Base-by-base conservation (phyloP, 2,113 vertebrate species). In the Istiophorus platypterus region DNA sequence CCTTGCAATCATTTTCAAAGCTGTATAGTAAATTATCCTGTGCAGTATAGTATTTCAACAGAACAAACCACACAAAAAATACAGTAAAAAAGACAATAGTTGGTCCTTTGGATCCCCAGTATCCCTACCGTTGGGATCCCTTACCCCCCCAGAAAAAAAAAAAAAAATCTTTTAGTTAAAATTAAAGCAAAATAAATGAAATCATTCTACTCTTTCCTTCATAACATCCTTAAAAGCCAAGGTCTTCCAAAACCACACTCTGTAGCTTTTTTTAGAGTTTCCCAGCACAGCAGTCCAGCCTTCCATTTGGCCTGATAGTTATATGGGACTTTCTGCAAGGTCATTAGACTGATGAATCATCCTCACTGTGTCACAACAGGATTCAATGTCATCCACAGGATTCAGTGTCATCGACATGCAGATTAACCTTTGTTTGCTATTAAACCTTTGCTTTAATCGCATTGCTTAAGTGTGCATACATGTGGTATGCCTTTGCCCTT, bases 401-500 rank as follows among this genome's bases (percentile, higher is more conserved):
- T 31, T 63, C 31, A 49, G 65, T 52, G 87, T 93, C 92, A 92
- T 95, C 93, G 89, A 80, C 76, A 93, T 93, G 91, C 91, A 93
- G 92, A 94, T 90, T 93, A 73, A 73, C 82, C 78, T 86, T 56
- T 26, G 52, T 54, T 68, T 71, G 71, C n/a, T n/a, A n/a, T n/a
- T n/a, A n/a, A n/a, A n/a, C n/a, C n/a, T n/a, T n/a, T n/a, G n/a
- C 47, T 78, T 85, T 86, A 26, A 86, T 82, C 52, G 78, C 22
- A 24, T 76, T 2, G 58, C 58, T 75, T 66, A 54, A 71, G 39
- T 57, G 70, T 63, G 64, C 20, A 7, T 66, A 18, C 39, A 37
- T 39, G 61, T 29, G 2, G 51, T 11, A 0, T 70, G 75, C 26
- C 69, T 72, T 73, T n/a, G 69, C 62, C 31, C 31, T 78, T 63